Evolutionary conservation across 2,797 vertebrate species (phyloP).

Genomic region (Pseudochromis fuscus): DNA sequence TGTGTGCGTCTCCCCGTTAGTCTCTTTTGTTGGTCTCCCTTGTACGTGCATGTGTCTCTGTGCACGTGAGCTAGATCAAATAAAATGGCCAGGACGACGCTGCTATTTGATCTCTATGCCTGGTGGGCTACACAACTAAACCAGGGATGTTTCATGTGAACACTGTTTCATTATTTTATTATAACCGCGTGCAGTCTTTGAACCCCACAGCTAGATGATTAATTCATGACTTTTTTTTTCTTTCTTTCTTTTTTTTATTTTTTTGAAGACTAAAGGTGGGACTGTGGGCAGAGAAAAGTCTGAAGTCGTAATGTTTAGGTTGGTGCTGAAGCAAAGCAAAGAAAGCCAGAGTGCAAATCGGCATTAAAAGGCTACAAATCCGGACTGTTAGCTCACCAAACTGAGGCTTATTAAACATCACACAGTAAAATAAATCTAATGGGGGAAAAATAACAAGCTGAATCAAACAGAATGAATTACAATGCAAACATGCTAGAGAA

Average conservation of each 20-base stretch:
- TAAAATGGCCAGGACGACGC: constrained; percentile 16
- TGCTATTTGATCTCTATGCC: constrained; percentile 59
- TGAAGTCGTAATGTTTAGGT: constrained; percentile 4
- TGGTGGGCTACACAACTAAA: constrained; percentile 51
- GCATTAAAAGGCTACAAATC: constrained; percentile 4
- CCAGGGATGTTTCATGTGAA: constrained; percentile 50
- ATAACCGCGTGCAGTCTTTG: constrained; percentile 43
- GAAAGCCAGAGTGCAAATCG: background rate
- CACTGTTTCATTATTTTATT: constrained; percentile 58
- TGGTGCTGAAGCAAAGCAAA: constrained; percentile 8
- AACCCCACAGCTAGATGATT: constrained; percentile 39
- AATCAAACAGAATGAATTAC: constrained; percentile 31
- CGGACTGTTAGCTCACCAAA: background rate
- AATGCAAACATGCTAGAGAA: background rate
- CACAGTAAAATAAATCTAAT: background rate
- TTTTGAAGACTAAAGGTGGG: constrained; percentile 5
- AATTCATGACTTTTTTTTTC: constrained; percentile 26
- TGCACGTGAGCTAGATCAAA: constrained; percentile 47
- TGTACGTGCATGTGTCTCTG: constrained; percentile 15
- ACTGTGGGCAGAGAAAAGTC: constrained; percentile 12
- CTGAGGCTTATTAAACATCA: background rate
- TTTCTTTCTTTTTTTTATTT: constrained; percentile 12
- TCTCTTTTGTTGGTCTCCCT: background rate
- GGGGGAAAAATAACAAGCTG: background rate
- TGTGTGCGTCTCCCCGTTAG: background rate